A percentile compares a stretch with the other conserved stretches of the same genome.
Evolutionary conservation across 2,797 vertebrate species (phyloP).

Genomic region (Clarias laeviceps): DNA sequence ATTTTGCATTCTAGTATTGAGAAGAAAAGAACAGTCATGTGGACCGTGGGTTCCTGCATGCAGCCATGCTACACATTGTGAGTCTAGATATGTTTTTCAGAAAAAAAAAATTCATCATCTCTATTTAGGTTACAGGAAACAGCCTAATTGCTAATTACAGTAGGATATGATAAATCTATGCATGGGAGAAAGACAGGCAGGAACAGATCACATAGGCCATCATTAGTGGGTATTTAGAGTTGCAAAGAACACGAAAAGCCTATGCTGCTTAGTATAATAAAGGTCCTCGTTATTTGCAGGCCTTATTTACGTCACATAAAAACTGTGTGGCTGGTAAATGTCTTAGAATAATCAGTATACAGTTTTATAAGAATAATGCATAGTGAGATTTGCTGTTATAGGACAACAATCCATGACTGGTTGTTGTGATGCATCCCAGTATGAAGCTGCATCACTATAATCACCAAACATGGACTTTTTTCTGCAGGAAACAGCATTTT

Average conservation of each 20-base stretch:
- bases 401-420: neutral
- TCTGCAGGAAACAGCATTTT: neutral
- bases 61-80: neutral
- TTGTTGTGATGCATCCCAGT: neutral
- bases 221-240: neutral
- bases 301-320: neutral
- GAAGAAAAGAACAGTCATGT: conserved; percentile 14
- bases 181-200: neutral
- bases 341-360: neutral
- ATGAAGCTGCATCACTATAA: neutral
- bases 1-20: conserved; percentile 9
- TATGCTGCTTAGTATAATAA: neutral
- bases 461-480: neutral
- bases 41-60: conserved; percentile 1
- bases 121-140: conserved; percentile 9
- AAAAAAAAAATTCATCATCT: neutral
- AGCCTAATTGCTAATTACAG: conserved; percentile 20
- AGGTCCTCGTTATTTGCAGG: neutral
- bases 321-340: neutral
- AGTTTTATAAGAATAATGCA: neutral
- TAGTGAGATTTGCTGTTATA: too few relatives aligned
- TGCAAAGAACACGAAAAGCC: neutral
- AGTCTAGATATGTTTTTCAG: neutral
- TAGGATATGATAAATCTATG: neutral
- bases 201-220: neutral